These are phyloP conservation scores for Andrena bicolor DNA, from an alignment of 2,888 invertebrate species.

Conservation along the genomic window DNA sequence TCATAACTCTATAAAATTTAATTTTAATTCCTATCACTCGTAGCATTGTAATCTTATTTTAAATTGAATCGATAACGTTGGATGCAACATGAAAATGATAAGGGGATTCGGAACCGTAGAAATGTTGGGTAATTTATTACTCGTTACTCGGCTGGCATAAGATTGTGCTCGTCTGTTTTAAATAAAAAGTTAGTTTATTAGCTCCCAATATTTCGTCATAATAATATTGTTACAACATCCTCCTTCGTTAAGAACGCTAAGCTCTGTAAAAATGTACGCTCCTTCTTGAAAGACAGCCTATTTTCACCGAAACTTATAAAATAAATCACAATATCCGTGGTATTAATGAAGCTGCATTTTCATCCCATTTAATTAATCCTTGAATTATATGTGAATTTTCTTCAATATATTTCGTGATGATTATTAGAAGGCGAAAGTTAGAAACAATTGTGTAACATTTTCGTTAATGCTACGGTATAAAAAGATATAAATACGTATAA, in stretches of 20 bases:
- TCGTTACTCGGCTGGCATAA: neutral
- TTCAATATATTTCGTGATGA: constrained; percentile 3
- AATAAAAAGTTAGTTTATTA: constrained; percentile 62
- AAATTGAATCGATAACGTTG: too few species aligned
- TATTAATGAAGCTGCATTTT: constrained; percentile 33
- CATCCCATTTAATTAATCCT: constrained; percentile 14
- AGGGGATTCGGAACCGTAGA: too few species aligned
- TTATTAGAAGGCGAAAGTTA: constrained; percentile 25
- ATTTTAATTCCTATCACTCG: too few species aligned
- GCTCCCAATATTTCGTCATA: constrained; percentile 38
- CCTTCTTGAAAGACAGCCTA: neutral
- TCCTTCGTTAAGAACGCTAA: constrained; percentile 29
- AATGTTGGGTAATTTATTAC: neutral
- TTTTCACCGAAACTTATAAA: constrained; percentile 46
- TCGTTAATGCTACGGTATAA: constrained; percentile 38
- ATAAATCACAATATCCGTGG: constrained; percentile 58
- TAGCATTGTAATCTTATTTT: too few species aligned
- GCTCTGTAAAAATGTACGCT: constrained; percentile 34
- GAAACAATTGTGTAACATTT: constrained; percentile 9
- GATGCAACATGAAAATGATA: neutral
- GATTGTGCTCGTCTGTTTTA: constrained; percentile 1
- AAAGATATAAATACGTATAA: constrained; percentile 52
- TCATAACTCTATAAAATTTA: too few species aligned
- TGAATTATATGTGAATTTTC: constrained; percentile 19
- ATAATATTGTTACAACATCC: constrained; percentile 50